Conservation (phyloP, 2,888 invertebrate genomes). For the Sipha maydis region DNA sequence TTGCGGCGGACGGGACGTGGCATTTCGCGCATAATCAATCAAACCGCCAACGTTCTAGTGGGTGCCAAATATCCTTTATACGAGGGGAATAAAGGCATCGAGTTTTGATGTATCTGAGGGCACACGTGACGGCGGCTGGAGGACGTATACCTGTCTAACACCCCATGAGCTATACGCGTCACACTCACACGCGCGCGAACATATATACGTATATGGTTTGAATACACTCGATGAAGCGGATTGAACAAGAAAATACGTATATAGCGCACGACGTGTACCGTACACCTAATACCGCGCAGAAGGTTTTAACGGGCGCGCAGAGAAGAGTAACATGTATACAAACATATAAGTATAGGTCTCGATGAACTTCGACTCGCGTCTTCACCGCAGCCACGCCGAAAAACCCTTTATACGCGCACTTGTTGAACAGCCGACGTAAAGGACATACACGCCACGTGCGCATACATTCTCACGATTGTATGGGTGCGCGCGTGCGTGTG, state of each 20-base stretch:
- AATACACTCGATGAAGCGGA: no score
- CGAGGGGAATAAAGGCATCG: not conserved
- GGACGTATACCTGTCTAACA: no score
- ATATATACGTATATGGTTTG: no score
- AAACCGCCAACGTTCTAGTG: not conserved
- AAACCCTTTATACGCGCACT: slow-evolving; percentile 12
- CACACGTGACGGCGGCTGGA: no score
- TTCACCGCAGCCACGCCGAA: not conserved
- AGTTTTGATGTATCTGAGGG: not conserved
- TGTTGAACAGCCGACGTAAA: not conserved
- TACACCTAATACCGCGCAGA: no score
- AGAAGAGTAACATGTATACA: no score
- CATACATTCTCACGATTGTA: slow-evolving; percentile 16
- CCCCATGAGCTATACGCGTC: no score
- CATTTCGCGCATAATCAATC: slow-evolving; percentile 10
- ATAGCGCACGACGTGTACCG: no score
- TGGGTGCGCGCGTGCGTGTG: not conserved
- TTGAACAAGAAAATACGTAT: no score
- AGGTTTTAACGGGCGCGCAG: not conserved
- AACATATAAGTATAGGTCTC: not conserved
- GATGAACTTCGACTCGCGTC: not conserved
- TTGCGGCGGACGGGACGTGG: no score
- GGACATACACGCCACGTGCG: not conserved
- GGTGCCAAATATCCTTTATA: not conserved
- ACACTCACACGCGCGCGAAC: no score